These are phyloP conservation scores for Pachyramphus minor DNA, from an alignment of 2,113 vertebrate species.

Conservation along the genomic window DNA sequence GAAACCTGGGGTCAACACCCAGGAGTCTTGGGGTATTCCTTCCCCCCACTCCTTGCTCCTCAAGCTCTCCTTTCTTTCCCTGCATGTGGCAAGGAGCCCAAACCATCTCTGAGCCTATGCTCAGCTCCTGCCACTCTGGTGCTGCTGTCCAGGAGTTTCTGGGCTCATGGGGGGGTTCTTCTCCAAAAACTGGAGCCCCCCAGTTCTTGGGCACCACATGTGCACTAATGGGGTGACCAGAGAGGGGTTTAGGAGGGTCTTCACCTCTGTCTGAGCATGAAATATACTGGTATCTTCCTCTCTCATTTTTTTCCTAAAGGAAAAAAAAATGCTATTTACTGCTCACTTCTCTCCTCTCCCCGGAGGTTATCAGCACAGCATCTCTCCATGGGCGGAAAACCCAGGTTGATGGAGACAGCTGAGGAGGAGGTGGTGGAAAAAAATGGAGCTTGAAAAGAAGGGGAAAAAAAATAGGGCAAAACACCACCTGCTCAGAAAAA, in stretches of 20 bases:
- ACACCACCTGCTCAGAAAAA: background rate
- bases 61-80: background rate
- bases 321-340: background rate
- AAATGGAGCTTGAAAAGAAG: background rate
- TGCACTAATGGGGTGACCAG: background rate
- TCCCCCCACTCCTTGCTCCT: background rate
- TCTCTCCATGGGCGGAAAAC: constrained; percentile 20
- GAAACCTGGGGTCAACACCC: fast-evolving
- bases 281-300: background rate
- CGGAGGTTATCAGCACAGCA: constrained; percentile 8
- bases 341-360: constrained; percentile 47
- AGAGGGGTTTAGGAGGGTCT: background rate
- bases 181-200: background rate
- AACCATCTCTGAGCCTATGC: background rate
- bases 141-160: background rate
- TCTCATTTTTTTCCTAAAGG: background rate
- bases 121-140: background rate
- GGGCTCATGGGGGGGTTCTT: background rate
- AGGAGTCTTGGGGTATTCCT: fast-evolving
- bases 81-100: fast-evolving
- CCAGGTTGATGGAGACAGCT: constrained; percentile 17
- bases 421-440: constrained; percentile 3
- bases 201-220: fast-evolving
- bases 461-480: background rate
- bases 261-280: background rate